Base-by-base conservation (phyloP, 2,113 vertebrate species). In the Ceuthmochares aereus region DNA sequence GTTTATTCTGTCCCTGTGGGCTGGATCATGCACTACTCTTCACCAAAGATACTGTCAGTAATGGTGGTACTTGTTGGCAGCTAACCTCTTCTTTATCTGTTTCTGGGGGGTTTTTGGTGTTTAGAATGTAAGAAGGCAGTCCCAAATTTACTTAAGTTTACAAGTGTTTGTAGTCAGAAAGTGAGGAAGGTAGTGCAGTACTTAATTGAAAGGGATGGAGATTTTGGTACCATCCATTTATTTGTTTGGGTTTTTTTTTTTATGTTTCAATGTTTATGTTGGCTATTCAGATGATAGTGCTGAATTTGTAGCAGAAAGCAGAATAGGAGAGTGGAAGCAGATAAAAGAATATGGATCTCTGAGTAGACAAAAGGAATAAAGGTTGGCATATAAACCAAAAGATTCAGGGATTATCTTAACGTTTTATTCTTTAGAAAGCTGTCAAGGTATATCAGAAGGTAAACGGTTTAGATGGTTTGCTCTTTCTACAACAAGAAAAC, bases 401-500 rank as follows among this genome's bases (percentile, higher is more conserved):
- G 23, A 8, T n/a, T 87, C 36, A 32, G 8, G 7, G 32, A 29
- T 7, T 77, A 0, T 0, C 7, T 1, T 55, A 66, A 77, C 12
- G 49, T 73, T 86, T 84, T 78, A 7, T 7, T 87, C 36, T 55
- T 17, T 75, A 66, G 36, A 56, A 63, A 22, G 11, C 12, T 89
- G 21, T 80, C 29, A 22, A 19, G 15, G 4, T 62, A 2, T 62
- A 54, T 55, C 26, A 64, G 51, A 45, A 96, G 29, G 45, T 34
- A 40, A 56, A 80, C 26, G 7, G 42, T 93, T 26, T 27, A 36
- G 40, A 15, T 43, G 7, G 4, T 58, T 83, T 45, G 18, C 45
- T 80, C 30, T 76, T 92, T 47, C 27, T 76, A n/a, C 6, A 55
- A 42, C 6, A 55, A 42, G 45, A 26, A 51, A 69, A 36, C 5